These are phyloP conservation scores for Telmatherina bonti DNA, from an alignment of 2,797 vertebrate genomes.

Conservation along the genomic window DNA sequence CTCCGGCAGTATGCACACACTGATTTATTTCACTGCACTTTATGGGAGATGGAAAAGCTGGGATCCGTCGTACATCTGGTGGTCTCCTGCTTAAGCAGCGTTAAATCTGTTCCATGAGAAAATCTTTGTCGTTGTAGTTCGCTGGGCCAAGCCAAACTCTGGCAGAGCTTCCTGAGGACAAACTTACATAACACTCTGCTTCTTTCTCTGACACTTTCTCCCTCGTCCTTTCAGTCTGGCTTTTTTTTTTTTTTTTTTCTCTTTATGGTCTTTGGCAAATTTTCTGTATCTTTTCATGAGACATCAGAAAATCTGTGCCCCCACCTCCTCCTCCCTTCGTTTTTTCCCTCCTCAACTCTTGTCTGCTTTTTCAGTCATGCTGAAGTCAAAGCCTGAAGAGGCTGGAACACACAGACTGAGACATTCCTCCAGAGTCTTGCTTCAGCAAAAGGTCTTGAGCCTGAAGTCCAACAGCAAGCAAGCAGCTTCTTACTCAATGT, in stretches of 20 bases:
- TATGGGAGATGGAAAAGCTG: conserved; percentile 45
- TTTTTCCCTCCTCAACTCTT: conserved; percentile 18
- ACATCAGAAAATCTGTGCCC: conserved; percentile 17
- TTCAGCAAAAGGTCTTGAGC: conserved; percentile 40
- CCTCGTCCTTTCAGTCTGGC: conserved; percentile 21
- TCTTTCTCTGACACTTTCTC: conserved; percentile 21
- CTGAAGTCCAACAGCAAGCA: conserved; percentile 10
- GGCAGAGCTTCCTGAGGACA: conserved; percentile 61
- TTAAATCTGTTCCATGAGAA: conserved; percentile 75
- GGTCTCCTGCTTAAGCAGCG: conserved; percentile 35
- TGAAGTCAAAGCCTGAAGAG: conserved; percentile 21
- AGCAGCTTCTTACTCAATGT: conserved; percentile 51
- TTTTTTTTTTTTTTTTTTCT: too few relatives aligned
- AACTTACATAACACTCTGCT: conserved; percentile 60
- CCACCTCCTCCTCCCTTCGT: background rate
- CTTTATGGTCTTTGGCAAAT: conserved; percentile 33
- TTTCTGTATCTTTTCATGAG: conserved; percentile 18
- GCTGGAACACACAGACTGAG: conserved; percentile 26
- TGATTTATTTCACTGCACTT: conserved; percentile 49
- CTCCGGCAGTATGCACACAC: conserved; percentile 30
- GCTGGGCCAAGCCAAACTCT: conserved; percentile 60
- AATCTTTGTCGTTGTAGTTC: conserved; percentile 53
- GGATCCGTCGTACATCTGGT: conserved; percentile 54
- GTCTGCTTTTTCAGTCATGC: conserved; percentile 31
- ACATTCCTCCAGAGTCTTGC: conserved; percentile 55